These are phyloP conservation scores for Triplophysa siluroides DNA, from an alignment of 2,113 vertebrate species.

Conservation along the genomic window DNA sequence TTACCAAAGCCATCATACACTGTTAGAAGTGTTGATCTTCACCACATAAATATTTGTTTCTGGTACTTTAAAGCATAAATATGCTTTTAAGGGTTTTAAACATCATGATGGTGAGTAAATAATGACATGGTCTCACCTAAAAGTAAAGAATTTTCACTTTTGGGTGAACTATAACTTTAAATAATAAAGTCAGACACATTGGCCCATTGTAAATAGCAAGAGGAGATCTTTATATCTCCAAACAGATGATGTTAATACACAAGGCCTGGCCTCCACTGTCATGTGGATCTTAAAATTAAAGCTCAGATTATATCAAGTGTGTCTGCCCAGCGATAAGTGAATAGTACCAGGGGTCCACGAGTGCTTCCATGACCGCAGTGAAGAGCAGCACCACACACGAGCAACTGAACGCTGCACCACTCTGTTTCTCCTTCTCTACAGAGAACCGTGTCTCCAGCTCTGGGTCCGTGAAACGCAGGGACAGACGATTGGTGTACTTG, in stretches of 20 bases:
- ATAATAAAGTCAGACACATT: neutral
- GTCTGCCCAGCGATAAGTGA: constrained; percentile 19
- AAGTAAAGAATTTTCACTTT: too few species aligned
- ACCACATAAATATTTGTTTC: too few species aligned
- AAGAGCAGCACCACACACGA: constrained; percentile 91
- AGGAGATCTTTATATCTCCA: neutral
- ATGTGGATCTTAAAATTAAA: neutral
- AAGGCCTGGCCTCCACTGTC: neutral
- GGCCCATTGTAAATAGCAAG: neutral
- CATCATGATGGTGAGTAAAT: too few species aligned
- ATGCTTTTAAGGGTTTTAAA: too few species aligned
- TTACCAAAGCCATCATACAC: too few species aligned
- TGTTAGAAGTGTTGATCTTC: too few species aligned
- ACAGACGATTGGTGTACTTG: constrained; percentile 87
- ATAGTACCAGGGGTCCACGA: constrained; percentile 86
- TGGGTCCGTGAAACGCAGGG: constrained; percentile 89
- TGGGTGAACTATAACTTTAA: too few species aligned
- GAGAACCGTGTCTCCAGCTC: constrained; percentile 92
- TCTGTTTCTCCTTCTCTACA: constrained; percentile 96
- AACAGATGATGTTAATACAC: constrained; percentile 5
- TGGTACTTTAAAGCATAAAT: too few species aligned
- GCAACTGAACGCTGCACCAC: constrained; percentile 92
- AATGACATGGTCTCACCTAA: too few species aligned
- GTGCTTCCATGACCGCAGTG: constrained; percentile 80
- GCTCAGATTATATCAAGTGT: neutral